Evolutionary conservation across 2,113 vertebrate species (phyloP).

Genomic region (Sinocyclocheilus anshuiensis): DNA sequence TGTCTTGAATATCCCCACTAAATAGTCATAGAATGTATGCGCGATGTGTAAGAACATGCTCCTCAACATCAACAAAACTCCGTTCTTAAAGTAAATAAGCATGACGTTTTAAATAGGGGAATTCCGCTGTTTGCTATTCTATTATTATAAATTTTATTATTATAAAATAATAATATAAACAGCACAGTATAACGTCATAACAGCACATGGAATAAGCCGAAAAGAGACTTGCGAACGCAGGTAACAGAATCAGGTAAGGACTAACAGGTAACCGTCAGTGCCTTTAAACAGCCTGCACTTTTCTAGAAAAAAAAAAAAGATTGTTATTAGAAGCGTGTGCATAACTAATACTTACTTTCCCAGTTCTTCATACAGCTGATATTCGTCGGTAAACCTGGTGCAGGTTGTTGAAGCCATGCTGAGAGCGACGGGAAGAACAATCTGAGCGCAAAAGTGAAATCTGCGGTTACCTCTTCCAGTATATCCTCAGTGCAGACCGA

Average conservation of each 20-base stretch:
- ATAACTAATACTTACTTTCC: conserved; percentile 86
- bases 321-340: background rate
- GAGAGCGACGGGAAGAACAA: conserved; percentile 49
- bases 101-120: background rate
- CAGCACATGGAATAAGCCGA: background rate
- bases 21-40: background rate
- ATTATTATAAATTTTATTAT: too few species aligned
- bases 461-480: conserved; percentile 32
- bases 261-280: background rate
- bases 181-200: background rate
- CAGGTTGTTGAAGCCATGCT: conserved; percentile 89
- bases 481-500: background rate
- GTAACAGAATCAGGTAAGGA: background rate
- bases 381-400: conserved; percentile 95
- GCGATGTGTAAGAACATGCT: background rate
- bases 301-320: background rate
- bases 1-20: background rate
- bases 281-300: background rate
- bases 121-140: background rate
- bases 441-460: conserved; percentile 45
- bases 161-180: background rate
- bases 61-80: background rate
- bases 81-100: background rate
- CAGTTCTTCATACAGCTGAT: conserved; percentile 96
- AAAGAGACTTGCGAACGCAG: background rate